These are phyloP conservation scores for Strix aluco DNA, from an alignment of 2,113 vertebrate species.

Conservation along the genomic window DNA sequence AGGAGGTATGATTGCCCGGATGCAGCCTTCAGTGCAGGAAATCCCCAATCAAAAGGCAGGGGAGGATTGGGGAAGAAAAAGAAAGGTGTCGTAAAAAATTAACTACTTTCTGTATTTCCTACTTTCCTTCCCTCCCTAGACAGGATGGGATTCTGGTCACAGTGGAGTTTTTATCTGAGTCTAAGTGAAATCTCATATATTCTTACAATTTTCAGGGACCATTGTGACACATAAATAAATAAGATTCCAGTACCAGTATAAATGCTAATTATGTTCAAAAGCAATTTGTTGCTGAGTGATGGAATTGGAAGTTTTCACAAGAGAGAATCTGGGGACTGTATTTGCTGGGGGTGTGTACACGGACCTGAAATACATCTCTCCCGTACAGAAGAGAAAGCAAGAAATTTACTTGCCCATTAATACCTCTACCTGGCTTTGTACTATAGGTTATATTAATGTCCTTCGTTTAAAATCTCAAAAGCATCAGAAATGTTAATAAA, in stretches of 20 bases:
- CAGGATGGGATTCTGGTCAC: neutral
- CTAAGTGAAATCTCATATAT: neutral
- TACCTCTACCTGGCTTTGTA: neutral
- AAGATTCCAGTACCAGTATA: neutral
- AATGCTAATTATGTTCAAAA: slow-evolving; percentile 2
- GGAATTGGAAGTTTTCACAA: neutral
- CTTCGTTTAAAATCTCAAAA: neutral
- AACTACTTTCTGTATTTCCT: neutral
- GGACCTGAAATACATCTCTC: neutral
- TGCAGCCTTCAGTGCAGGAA: neutral
- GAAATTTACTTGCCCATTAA: neutral
- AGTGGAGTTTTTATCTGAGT: neutral
- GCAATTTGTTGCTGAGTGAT: neutral
- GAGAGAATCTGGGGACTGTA: neutral
- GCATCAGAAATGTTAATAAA: neutral
- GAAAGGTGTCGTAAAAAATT: neutral
- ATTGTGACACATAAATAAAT: neutral
- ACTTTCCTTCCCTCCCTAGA: neutral
- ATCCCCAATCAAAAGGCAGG: neutral
- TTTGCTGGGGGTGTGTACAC: neutral
- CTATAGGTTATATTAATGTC: neutral
- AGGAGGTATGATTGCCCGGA: neutral
- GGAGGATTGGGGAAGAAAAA: neutral
- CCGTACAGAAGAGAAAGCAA: neutral
- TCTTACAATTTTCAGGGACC: neutral